Base-by-base conservation (phyloP, 2,113 vertebrate genomes). In the Felis chaus region DNA sequence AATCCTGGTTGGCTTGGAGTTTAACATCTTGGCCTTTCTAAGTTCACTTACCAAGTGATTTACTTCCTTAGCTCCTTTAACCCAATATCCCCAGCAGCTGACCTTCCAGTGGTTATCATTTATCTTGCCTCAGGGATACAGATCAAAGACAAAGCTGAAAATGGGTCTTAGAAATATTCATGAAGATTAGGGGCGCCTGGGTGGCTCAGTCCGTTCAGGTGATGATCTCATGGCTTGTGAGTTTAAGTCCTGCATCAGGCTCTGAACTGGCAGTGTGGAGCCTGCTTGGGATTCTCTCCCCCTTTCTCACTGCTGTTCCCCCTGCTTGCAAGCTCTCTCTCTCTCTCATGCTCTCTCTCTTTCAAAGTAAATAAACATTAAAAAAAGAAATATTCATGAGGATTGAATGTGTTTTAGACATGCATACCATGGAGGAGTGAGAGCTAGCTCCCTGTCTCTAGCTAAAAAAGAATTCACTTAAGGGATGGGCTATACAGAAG, bases 11-110 rank as follows among this genome's bases (percentile, higher is more conserved):
- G 73, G 89, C 82, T 91, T 36, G 7, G 80, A 80, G 50, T 84
- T 93, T 88, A 71, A 83, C n/a, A 90, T 86, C 74, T 85, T 92
- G 74, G 48, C 83, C 91, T 95, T 94, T 94, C n/a, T 50, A 93
- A 80, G 50, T 91, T 89, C 69, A 89, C 76, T 94, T 89, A 94
- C 80, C 23, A 18, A 84, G 50, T 83, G 92, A 92, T 94, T 97
- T 97, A 92, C 73, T 94, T 95, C 55, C n/a, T 86, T 85, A 92
- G 36, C 16, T 61, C 65, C 65, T 91, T 89, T 90, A 95, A 69
- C 76, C 31, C 78, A 66, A 39, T 79, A 69, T 74, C 66, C n/a
- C 9, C 48, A 61, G 73, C 63, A 66, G 71, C 84, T 95, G 73
- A 81, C 79, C 90, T 88, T 81, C 50, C 39, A 53, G 50, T 9